phyloP scores from a whole-genome alignment of 2,113 vertebrate species.

The Gavialis gangeticus region DNA sequence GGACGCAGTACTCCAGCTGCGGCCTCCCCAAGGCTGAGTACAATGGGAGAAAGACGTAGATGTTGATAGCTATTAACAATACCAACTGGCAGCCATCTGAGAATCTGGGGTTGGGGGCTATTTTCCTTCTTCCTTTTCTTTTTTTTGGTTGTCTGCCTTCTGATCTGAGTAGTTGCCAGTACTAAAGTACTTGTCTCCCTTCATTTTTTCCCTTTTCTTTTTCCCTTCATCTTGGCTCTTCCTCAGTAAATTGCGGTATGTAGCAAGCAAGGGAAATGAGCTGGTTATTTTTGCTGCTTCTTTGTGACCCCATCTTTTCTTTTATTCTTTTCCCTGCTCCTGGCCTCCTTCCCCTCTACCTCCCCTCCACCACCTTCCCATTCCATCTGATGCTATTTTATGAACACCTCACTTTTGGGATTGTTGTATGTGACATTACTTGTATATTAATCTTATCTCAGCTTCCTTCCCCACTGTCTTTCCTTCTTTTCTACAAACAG shows the following conservation, averaged over 20 bases:
- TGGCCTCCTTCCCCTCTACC: neutral
- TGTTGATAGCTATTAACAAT: neutral
- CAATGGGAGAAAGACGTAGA: no score
- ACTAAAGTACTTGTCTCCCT: neutral
- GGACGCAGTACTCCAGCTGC: no score
- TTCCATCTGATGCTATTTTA: neutral
- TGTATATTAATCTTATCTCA: neutral
- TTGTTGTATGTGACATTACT: neutral
- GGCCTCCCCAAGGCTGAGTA: no score
- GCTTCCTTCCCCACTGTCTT: accelerated
- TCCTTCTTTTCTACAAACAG: neutral
- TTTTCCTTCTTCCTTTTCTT: neutral
- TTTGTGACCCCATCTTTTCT: neutral
- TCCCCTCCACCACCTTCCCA: neutral
- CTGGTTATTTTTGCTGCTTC: neutral
- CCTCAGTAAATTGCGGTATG: neutral
- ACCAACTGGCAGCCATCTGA: neutral
- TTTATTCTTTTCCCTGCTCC: neutral
- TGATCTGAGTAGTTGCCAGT: neutral
- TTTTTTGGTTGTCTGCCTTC: neutral
- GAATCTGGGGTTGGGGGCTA: neutral
- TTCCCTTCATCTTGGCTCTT: neutral
- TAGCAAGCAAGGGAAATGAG: no score
- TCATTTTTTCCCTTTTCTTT: neutral
- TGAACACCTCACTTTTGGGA: neutral